Conservation (phyloP, 1,140 invertebrate species). For the Sycobia sp. region DNA sequence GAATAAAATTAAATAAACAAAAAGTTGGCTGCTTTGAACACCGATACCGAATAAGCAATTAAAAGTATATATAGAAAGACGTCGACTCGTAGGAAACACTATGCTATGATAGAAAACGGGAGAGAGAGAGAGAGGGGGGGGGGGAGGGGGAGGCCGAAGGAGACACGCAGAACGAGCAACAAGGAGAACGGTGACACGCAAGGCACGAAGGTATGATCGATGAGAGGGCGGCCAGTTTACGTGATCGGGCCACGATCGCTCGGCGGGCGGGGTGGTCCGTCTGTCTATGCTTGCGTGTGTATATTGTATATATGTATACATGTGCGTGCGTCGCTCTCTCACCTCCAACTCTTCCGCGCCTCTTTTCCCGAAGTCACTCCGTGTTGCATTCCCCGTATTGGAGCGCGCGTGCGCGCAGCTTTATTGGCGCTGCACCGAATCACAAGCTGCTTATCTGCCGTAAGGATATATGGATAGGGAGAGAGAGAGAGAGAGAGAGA, state of each 20-base stretch:
- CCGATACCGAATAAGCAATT: conserved; percentile 25
- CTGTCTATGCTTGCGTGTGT: conserved; percentile 41
- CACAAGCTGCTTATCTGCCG: no score
- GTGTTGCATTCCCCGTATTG: no score
- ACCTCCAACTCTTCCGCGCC: conserved; percentile 54
- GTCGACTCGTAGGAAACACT: conserved; percentile 32
- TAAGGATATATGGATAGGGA: no score
- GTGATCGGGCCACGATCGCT: conserved; percentile 59
- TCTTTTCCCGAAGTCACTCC: conserved; percentile 23
- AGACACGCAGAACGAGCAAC: conserved; percentile 21
- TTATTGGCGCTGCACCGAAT: no score
- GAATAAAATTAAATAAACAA: no score
- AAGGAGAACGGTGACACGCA: conserved; percentile 38
- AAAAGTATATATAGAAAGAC: conserved; percentile 35
- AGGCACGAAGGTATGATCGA: conserved; percentile 57
- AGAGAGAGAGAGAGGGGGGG: conserved; percentile 8
- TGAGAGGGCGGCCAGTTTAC: conserved; percentile 62
- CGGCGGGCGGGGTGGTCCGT: conserved; percentile 59
- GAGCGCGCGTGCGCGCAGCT: no score
- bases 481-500: no score
- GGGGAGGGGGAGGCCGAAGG: conserved; percentile 7
- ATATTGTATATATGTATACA: conserved; percentile 13
- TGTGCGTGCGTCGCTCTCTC: no score
- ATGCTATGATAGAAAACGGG: conserved; percentile 33
- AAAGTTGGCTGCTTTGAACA: no score